These are phyloP conservation scores for Cottoperca gobio DNA, from an alignment of 2,797 vertebrate genomes.

Conservation along the genomic window DNA sequence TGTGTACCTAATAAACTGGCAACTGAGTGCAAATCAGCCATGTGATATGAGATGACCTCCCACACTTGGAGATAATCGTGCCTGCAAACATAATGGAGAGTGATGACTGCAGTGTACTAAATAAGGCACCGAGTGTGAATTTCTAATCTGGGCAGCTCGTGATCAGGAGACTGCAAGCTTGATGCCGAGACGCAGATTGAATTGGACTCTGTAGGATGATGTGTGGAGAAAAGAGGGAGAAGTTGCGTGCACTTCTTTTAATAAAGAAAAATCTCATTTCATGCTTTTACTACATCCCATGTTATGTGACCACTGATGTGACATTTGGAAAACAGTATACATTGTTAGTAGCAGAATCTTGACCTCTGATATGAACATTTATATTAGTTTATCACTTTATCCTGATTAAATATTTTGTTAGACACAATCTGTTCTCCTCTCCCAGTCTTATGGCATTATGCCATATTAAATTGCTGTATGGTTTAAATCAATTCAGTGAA, in stretches of 20 bases:
- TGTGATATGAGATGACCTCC: neutral
- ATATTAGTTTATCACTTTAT: neutral
- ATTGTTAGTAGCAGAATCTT: neutral
- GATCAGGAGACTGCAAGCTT: constrained; percentile 16
- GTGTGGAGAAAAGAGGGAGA: neutral
- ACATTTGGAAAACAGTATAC: constrained; percentile 1
- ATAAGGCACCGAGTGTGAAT: constrained; percentile 35
- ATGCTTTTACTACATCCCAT: neutral
- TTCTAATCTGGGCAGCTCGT: constrained; percentile 13
- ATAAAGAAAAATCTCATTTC: neutral
- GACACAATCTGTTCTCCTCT: constrained; percentile 18
- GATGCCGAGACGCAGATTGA: constrained; percentile 3
- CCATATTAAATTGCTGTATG: constrained; percentile 13
- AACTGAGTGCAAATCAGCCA: neutral
- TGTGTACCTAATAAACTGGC: neutral
- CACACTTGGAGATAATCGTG: neutral
- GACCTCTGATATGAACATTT: neutral
- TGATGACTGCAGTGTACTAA: constrained; percentile 26
- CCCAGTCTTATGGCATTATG: neutral
- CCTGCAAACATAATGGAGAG: constrained; percentile 15
- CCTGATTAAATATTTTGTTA: neutral
- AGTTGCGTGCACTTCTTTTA: neutral
- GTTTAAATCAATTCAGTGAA: constrained; percentile 27
- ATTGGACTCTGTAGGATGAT: neutral
- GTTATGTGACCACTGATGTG: neutral